phyloP scores from a whole-genome alignment of 2,113 vertebrate genomes.

The Zosterops japonicus region DNA sequence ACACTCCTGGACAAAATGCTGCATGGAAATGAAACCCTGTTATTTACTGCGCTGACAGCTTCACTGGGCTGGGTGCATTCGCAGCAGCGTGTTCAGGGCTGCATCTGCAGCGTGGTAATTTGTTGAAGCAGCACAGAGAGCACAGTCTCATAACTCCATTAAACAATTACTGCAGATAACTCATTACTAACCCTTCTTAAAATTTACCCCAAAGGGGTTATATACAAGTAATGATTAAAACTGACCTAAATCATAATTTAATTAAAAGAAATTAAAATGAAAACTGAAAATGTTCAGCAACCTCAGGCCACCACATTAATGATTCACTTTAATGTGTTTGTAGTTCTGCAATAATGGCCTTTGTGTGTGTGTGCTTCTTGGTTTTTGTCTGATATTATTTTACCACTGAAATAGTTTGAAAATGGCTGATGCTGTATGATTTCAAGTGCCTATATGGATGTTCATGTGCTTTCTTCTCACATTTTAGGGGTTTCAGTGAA shows the following conservation, averaged over 20 bases:
- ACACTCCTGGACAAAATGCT: not conserved
- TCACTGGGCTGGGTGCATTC: not conserved
- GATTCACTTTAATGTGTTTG: slow-evolving; percentile 50
- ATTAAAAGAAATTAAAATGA: slow-evolving; percentile 65
- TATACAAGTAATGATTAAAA: slow-evolving; percentile 65
- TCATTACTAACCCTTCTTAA: slow-evolving; percentile 36
- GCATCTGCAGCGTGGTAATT: not conserved
- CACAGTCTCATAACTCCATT: slow-evolving; percentile 1
- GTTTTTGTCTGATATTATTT: slow-evolving; percentile 24
- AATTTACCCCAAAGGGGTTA: slow-evolving; percentile 32
- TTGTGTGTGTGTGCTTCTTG: not conserved
- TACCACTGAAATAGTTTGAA: not conserved
- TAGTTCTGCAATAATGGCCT: not conserved
- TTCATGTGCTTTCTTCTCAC: not conserved
- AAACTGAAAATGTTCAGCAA: slow-evolving; percentile 25
- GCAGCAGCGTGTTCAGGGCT: not conserved
- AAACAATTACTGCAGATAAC: slow-evolving; percentile 24
- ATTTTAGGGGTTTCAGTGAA: not conserved
- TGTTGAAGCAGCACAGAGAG: not conserved
- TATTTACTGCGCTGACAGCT: not conserved
- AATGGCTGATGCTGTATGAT: not conserved
- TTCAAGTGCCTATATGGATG: not conserved
- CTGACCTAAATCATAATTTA: slow-evolving; percentile 66
- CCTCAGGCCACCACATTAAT: slow-evolving; percentile 45
- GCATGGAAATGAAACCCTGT: not conserved